phyloP scores from a whole-genome alignment of 2,888 invertebrate genomes.

The Stenoptilia bipunctidactyla region DNA sequence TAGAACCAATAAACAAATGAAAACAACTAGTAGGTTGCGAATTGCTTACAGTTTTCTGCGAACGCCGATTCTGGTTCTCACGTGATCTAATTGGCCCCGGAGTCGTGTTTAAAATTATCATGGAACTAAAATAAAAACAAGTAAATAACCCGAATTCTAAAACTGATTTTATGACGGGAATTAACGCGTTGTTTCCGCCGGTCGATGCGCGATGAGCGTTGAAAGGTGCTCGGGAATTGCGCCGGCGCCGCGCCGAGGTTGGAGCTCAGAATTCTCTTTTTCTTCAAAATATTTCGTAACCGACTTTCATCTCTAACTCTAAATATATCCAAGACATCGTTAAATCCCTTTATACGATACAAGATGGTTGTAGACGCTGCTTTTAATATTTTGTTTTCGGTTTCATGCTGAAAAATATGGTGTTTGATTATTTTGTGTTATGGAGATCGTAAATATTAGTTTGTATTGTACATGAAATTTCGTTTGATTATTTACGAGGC shows the following conservation, averaged over 20 bases:
- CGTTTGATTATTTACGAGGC: too few relatives aligned
- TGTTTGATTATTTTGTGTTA: too few relatives aligned
- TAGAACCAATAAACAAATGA: not conserved
- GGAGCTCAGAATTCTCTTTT: conserved; percentile 9
- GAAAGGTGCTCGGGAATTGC: conserved; percentile 68
- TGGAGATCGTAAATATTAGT: too few relatives aligned
- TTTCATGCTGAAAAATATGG: too few relatives aligned
- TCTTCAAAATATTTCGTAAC: conserved; percentile 3
- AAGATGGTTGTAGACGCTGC: not conserved
- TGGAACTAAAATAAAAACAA: conserved; percentile 68
- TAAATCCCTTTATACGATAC: not conserved
- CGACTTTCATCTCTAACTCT: not conserved
- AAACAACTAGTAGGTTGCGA: not conserved
- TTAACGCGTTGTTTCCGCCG: conserved; percentile 71
- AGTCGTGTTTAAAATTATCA: conserved; percentile 64
- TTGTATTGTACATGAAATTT: too few relatives aligned
- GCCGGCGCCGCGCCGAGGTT: conserved; percentile 28
- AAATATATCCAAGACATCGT: not conserved
- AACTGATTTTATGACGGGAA: conserved; percentile 71
- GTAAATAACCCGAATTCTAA: conserved; percentile 71
- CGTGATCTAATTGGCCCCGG: conserved; percentile 63
- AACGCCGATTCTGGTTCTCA: conserved; percentile 27
- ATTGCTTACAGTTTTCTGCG: conserved; percentile 7
- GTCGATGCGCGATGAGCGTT: conserved; percentile 66
- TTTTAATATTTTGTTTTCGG: too few relatives aligned